These are phyloP conservation scores for Zapornia atra DNA, from an alignment of 2,113 vertebrate species.

Conservation along the genomic window DNA sequence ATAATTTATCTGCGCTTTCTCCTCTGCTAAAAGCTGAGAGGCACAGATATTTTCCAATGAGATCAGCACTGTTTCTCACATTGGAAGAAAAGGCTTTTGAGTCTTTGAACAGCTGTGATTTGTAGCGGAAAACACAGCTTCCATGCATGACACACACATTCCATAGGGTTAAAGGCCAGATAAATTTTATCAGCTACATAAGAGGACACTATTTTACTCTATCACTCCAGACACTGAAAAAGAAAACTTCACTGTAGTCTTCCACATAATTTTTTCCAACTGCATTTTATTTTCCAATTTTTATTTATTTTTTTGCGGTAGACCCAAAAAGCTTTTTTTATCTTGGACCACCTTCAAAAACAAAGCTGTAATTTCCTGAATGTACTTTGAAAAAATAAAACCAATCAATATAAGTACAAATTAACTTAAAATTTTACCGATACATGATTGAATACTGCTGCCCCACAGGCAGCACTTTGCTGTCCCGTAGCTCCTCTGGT, in stretches of 20 bases:
- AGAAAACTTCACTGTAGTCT: accelerated
- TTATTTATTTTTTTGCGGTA: neutral
- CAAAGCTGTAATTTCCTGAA: neutral
- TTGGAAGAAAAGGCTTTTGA: neutral
- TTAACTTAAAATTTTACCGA: neutral
- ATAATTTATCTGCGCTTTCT: neutral
- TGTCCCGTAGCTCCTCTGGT: neutral
- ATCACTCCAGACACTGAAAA: neutral
- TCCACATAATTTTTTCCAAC: neutral
- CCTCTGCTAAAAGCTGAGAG: neutral
- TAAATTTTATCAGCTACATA: neutral
- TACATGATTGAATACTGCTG: neutral
- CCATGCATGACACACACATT: neutral
- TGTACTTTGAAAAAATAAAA: neutral
- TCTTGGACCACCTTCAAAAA: neutral
- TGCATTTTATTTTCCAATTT: neutral
- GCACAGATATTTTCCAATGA: neutral
- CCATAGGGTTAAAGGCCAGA: neutral
- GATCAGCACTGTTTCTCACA: neutral
- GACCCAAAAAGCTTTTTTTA: neutral
- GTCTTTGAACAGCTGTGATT: neutral
- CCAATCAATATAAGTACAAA: neutral
- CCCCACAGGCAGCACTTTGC: neutral
- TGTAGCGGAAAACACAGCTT: neutral
- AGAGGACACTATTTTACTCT: neutral